Conservation (phyloP, 1,140 invertebrate species). For the Cherax quadricarinatus region DNA sequence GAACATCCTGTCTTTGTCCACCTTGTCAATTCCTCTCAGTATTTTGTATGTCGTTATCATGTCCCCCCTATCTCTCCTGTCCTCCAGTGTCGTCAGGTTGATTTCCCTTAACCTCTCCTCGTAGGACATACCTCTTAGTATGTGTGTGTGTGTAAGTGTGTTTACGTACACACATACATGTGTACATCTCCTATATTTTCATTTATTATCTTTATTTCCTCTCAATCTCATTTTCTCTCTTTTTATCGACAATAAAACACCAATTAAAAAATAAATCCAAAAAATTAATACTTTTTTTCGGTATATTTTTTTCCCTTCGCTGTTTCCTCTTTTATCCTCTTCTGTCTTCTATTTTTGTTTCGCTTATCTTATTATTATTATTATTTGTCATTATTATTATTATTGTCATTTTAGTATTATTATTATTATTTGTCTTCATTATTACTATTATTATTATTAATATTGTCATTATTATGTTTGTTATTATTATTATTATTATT, state of each 20-base stretch:
- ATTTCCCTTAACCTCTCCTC: no score
- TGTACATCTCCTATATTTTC: background rate
- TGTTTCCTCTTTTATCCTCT: background rate
- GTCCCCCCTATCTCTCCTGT: no score
- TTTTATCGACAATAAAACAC: background rate
- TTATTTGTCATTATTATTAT: background rate
- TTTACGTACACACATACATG: no score
- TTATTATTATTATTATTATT: background rate
- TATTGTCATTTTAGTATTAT: no score
- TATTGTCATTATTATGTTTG: background rate
- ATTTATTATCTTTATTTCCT: background rate
- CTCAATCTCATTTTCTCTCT: background rate
- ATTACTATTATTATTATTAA: background rate
- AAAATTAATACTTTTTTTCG: no score
- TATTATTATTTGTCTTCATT: background rate
- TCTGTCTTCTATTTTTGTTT: background rate
- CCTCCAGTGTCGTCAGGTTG: no score
- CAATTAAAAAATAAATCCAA: no score
- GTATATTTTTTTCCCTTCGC: background rate
- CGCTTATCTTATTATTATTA: background rate
- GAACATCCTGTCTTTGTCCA: no score
- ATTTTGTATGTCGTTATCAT: no score
- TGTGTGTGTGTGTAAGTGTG: no score
- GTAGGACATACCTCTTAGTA: no score
- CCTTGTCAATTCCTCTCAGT: no score